phyloP scores from a whole-genome alignment of 2,888 invertebrate genomes.

The Embidobia sp. region DNA sequence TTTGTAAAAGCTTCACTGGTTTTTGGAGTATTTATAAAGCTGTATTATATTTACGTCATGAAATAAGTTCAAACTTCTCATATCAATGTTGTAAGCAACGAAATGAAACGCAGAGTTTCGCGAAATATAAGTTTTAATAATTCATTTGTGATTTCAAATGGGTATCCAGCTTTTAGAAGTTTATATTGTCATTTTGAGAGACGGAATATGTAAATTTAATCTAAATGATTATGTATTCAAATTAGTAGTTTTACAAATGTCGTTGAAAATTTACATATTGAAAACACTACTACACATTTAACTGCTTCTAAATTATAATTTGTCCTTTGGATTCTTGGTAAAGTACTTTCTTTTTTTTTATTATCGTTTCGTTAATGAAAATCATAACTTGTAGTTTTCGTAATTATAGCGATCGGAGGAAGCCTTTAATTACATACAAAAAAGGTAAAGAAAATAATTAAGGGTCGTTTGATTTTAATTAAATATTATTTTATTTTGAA shows the following conservation, averaged over 20 bases:
- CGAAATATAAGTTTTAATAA: constrained; percentile 22
- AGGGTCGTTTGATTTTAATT: too few relatives aligned
- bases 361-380: too few relatives aligned
- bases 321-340: too few relatives aligned
- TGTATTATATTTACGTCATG: neutral
- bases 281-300: too few relatives aligned
- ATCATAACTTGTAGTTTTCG: too few relatives aligned
- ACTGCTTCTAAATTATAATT: too few relatives aligned
- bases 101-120: neutral
- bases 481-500: too few relatives aligned
- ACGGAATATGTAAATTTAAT: constrained; percentile 9
- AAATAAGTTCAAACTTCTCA: constrained; percentile 15
- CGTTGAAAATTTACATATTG: constrained; percentile 1
- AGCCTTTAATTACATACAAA: too few relatives aligned
- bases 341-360: too few relatives aligned
- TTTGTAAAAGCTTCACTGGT: too few relatives aligned
- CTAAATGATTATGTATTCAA: constrained; percentile 5
- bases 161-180: constrained; percentile 4
- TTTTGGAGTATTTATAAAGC: neutral
- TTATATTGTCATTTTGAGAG: constrained; percentile 14
- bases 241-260: constrained; percentile 8
- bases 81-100: constrained; percentile 3
- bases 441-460: too few relatives aligned
- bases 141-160: constrained; percentile 25
- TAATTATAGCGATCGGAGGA: too few relatives aligned